Evolutionary conservation across 1,140 invertebrate species (phyloP).

Genomic region (Limonius californicus): DNA sequence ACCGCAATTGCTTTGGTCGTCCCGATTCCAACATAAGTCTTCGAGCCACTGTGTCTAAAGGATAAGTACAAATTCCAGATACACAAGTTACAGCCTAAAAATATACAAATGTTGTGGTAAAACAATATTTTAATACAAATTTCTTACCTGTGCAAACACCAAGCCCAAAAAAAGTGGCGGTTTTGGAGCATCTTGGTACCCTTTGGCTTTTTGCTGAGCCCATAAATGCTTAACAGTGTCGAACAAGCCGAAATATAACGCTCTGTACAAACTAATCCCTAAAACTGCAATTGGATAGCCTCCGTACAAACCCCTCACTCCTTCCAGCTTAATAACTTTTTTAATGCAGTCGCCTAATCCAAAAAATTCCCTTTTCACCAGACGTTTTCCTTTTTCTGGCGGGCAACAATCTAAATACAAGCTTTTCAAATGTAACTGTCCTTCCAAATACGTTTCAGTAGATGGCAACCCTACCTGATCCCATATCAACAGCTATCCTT

Average conservation of each 20-base stretch:
- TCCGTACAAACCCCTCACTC: neutral
- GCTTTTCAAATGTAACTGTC: too few species aligned
- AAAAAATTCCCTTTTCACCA: neutral
- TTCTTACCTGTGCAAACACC: too few species aligned
- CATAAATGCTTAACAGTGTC: neutral
- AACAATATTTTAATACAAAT: neutral
- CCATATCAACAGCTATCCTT: slow-evolving; percentile 14
- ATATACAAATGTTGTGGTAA: neutral
- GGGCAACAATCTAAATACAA: too few species aligned
- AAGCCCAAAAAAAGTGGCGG: too few species aligned
- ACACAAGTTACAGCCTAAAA: neutral
- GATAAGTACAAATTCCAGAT: neutral
- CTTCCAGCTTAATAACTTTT: neutral
- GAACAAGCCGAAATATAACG: neutral
- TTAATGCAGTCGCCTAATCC: neutral
- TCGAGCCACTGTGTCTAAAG: neutral
- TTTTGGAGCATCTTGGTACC: too few species aligned
- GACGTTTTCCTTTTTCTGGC: neutral
- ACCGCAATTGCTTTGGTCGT: neutral
- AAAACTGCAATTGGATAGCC: neutral
- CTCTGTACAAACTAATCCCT: neutral
- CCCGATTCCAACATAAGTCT: neutral
- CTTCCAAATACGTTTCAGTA: too few species aligned
- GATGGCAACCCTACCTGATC: too few species aligned
- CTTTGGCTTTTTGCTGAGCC: too few species aligned